A percentile compares a stretch with the other conserved stretches of the same genome.
These are phyloP conservation scores for Tetramorium alpestre DNA, from an alignment of 1,140 invertebrate species.

Conservation along the genomic window DNA sequence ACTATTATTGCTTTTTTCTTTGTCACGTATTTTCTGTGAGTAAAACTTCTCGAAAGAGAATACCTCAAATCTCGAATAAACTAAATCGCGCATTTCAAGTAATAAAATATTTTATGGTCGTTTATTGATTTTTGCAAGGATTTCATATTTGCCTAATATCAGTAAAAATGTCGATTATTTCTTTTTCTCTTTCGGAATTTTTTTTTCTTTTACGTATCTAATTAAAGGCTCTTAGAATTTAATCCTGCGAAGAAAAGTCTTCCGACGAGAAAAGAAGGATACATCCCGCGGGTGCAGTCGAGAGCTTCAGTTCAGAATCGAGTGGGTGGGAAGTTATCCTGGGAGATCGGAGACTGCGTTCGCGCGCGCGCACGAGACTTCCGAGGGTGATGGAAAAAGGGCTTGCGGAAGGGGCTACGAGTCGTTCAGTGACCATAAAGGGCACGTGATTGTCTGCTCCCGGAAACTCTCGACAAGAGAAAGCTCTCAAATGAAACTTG, in stretches of 20 bases:
- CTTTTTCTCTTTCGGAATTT: not conserved
- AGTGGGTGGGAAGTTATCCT: conserved; percentile 50
- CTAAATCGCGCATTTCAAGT: not conserved
- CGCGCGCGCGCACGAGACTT: conserved; percentile 5
- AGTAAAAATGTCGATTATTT: not conserved
- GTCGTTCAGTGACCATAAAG: conserved; percentile 51
- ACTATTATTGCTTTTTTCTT: not conserved
- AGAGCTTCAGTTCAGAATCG: conserved; percentile 33
- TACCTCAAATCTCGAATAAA: not conserved
- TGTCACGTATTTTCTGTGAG: not conserved
- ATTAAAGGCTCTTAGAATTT: conserved; percentile 57
- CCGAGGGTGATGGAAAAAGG: not conserved
- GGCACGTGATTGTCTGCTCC: conserved; percentile 30
- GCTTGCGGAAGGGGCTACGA: not conserved
- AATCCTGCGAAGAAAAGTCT: conserved; percentile 44
- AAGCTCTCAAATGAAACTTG: conserved; percentile 1
- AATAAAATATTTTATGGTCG: not conserved
- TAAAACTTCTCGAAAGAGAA: not conserved
- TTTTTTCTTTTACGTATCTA: conserved; percentile 12
- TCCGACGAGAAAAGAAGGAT: not conserved
- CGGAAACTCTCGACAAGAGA: not conserved
- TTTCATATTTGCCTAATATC: not conserved
- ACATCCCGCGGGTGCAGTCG: conserved; percentile 39
- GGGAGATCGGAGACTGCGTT: conserved; percentile 37
- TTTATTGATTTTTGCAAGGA: not conserved